phyloP scores from a whole-genome alignment of 2,113 vertebrate genomes.

The Asarcornis scutulata region DNA sequence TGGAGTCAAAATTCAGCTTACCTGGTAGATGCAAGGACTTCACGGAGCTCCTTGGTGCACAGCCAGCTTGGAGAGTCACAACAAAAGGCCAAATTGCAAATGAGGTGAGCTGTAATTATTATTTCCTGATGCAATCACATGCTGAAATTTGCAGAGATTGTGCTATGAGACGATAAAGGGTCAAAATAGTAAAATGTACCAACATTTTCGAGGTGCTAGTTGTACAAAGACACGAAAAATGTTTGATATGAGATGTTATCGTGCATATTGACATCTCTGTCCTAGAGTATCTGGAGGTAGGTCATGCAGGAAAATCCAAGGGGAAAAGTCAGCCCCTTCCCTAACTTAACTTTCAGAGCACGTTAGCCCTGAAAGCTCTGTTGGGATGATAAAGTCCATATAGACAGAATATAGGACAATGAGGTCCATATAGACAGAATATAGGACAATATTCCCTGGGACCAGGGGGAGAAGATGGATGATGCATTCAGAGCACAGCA shows the following conservation, averaged over 20 bases:
- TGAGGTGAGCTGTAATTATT: neutral
- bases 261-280: neutral
- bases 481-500: too few relatives aligned
- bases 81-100: neutral
- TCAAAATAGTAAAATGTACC: neutral
- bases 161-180: neutral
- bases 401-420: too few relatives aligned
- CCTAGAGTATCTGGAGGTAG: neutral
- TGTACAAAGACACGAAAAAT: neutral
- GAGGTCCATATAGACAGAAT: too few relatives aligned
- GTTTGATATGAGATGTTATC: neutral
- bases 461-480: neutral
- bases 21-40: neutral
- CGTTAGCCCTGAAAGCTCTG: fast-evolving
- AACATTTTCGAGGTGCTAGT: neutral
- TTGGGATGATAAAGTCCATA: neutral
- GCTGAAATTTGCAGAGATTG: neutral
- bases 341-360: neutral
- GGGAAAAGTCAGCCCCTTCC: neutral
- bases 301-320: neutral
- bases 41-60: too few relatives aligned
- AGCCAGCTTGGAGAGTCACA: neutral
- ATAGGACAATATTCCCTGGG: too few relatives aligned
- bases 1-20: neutral
- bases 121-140: neutral